phyloP scores from a whole-genome alignment of 2,113 vertebrate species.

The Alosa alosa region DNA sequence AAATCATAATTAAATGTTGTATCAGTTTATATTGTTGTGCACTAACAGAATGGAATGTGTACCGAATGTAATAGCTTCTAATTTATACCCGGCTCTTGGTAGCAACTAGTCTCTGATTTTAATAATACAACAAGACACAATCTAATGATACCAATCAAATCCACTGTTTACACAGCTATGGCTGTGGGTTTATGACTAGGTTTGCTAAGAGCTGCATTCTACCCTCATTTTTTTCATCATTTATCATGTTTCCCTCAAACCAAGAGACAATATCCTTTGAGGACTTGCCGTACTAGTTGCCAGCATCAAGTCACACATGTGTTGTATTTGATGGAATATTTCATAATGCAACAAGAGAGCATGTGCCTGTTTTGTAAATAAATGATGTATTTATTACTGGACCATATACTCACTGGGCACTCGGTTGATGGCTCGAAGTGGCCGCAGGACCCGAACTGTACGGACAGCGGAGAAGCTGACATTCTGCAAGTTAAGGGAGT shows the following conservation, averaged over 20 bases:
- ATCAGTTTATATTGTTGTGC: no score
- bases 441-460: slow-evolving; percentile 93
- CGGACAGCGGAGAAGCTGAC: slow-evolving; percentile 96
- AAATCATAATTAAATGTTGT: no score
- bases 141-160: neutral
- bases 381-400: neutral
- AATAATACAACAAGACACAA: neutral
- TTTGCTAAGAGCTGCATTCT: neutral
- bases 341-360: neutral
- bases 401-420: slow-evolving; percentile 87
- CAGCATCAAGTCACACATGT: neutral
- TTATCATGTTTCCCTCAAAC: neutral
- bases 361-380: neutral
- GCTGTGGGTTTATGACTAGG: neutral
- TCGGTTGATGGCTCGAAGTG: slow-evolving; percentile 95
- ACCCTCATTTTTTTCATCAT: neutral
- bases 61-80: neutral
- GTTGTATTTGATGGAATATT: neutral
- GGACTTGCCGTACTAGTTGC: neutral
- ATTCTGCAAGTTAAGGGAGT: slow-evolving; percentile 95
- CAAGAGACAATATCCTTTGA: neutral
- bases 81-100: neutral
- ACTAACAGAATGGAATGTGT: neutral
- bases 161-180: neutral
- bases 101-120: neutral